Evolutionary conservation across 2,113 vertebrate genomes (phyloP), one percentile per base, ranked within the genome.

Genomic region (Artemisiospiza belli): DNA sequence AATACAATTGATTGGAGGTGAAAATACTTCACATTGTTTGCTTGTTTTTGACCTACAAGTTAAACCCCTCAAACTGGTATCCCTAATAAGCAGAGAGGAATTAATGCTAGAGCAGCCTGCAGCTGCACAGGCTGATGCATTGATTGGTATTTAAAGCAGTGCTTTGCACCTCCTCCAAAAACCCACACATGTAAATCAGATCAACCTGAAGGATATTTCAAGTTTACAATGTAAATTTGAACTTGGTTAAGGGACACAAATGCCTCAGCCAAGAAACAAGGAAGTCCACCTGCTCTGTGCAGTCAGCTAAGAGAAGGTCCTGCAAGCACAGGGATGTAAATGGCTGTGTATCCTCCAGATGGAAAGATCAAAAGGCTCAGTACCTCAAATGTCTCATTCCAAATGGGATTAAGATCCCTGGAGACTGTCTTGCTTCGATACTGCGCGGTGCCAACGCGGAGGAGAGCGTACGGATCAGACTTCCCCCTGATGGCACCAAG

Each of bases 381-480:
- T 96, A 99, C 99, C 99, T 99, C 99, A 89, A 98, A 99, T 7
- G 98, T 98, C 95, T 99, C 99, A 2, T 99, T 98, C 99, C 99
- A 99, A 54, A 64, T 78, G 28, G 99, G 99, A 93, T 98, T 96
- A 37, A 99, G 96, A 66, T 98, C 98, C 93, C 98, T 92, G 86
- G 98, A 98, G 83, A 99, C 76, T 11, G 98, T 99, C 95, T 98
- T 99, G 98, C 98, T 99, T 90, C 98, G 98, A 94, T 98, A 96
- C 3, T 97, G 87, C 49, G 77, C 91, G 39, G 98, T 98, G 82
- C 99, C 99, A 3, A 99, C 98, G 3, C 98, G 96, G 82, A 99
- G 96, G 11, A 97, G 97, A 37, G 98, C 98, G 0, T 99, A 99
- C 0, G 99, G 99, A 92, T 99, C 99, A 9, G 99, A 99, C 92